Base-by-base conservation (phyloP, 2,888 invertebrate genomes). In the Napeogenes sylphis region DNA sequence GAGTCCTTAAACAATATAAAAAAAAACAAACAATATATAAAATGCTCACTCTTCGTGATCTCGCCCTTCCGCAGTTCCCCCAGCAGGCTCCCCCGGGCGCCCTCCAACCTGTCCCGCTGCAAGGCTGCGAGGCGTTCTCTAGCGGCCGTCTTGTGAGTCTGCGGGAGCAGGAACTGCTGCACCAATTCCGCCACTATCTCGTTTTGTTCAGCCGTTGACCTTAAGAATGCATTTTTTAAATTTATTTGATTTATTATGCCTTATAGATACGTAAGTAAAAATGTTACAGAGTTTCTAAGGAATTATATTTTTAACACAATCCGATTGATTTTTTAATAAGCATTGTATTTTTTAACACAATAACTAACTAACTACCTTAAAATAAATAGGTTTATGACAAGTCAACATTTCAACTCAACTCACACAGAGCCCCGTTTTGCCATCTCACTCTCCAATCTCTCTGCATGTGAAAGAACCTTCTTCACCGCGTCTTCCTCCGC, bases 131-230 rank as follows among this genome's bases (percentile, higher is more conserved):
- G 74, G 42, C 74, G 78, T 4, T 76, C 75, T 33, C 85, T 69
- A 0, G 84, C 72, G 0, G 87, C 87, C 0, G 76, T 75, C 63
- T 79, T 83, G 69, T 85, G 84, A 0, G 83, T 89, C 68, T 92
- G 91, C 0, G 93, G 92, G 45, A 93, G 73, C 0, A 93, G 78
- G 77, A 92, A 92, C 71, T 92, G 91, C 58, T 93, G 92, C 0
- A 93, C 91, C 70, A 93, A 68, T 69, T 92, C 91, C 0, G 92
- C 92, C 1, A 93, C 90, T 55, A 91, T 59, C 75, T 92, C 92
- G 73, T 92, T 91, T 73, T 92, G 86, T 60, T 91, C 91, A 0
- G 86, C 84, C 21, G 87, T 82, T 0, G 85, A 83, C 73, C 89
- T 89, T 74, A 12, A 12, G 4, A 38, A n/a, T 58, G 42, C 10